phyloP scores from a whole-genome alignment of 2,888 invertebrate species.

The Omphaloscelis lunosa region DNA sequence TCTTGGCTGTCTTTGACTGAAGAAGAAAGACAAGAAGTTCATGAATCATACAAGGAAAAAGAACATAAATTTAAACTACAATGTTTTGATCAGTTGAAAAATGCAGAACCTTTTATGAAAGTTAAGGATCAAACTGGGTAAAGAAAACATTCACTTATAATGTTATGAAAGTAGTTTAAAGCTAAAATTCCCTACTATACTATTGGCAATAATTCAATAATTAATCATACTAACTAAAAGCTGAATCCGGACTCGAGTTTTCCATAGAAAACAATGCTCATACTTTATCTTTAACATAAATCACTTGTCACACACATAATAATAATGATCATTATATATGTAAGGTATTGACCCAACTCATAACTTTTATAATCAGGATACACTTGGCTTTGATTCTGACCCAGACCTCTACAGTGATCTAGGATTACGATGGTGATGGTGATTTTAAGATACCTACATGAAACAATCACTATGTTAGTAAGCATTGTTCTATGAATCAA shows the following conservation, averaged over 20 bases:
- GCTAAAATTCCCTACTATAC: background rate
- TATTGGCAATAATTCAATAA: background rate
- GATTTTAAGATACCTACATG: background rate
- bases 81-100: constrained; percentile 74
- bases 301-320: background rate
- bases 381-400: background rate
- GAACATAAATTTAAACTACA: constrained; percentile 67
- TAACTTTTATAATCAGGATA: background rate
- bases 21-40: constrained; percentile 76
- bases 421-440: background rate
- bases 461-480: background rate
- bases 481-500: background rate
- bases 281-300: background rate
- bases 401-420: background rate
- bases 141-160: background rate
- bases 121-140: constrained; percentile 65
- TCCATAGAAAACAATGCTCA: background rate
- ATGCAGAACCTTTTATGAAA: constrained; percentile 78
- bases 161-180: background rate
- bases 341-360: background rate
- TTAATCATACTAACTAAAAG: background rate
- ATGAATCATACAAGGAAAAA: constrained; percentile 72
- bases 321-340: background rate
- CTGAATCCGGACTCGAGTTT: background rate
- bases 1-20: constrained; percentile 81